phyloP scores from a whole-genome alignment of 1,140 invertebrate genomes.

The Neodiprion virginianus region DNA sequence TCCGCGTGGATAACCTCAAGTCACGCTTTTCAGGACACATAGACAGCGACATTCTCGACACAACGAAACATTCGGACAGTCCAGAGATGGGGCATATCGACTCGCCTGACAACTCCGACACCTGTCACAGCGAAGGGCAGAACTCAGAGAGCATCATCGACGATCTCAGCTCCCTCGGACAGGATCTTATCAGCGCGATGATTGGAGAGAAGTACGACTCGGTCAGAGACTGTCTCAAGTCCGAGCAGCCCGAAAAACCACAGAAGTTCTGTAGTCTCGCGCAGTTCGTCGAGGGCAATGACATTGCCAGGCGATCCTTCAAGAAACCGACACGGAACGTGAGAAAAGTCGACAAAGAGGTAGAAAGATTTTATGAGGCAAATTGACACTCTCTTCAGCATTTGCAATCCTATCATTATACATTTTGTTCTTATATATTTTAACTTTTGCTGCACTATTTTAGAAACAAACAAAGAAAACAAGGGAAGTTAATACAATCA shows the following conservation, averaged over 20 bases:
- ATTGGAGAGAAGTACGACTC: conserved; percentile 60
- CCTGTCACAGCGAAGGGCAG: conserved; percentile 69
- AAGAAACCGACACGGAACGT: conserved; percentile 55
- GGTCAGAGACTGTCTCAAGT: conserved; percentile 50
- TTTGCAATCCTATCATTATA: too few species aligned
- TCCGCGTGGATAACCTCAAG: conserved; percentile 37
- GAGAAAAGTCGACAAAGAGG: conserved; percentile 29
- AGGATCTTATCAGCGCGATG: conserved; percentile 71
- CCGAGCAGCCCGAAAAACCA: conserved; percentile 56
- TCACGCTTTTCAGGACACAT: conserved; percentile 49
- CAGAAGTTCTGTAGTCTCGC: conserved; percentile 76
- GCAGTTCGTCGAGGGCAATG: conserved; percentile 80
- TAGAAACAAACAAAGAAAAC: too few species aligned
- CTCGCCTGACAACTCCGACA: conserved; percentile 80
- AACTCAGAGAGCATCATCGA: conserved; percentile 79
- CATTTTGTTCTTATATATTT: too few species aligned
- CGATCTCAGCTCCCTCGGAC: conserved; percentile 75
- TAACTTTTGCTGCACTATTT: too few species aligned
- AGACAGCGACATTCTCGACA: conserved; percentile 57
- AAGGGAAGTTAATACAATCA: too few species aligned
- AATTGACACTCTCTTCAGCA: background rate
- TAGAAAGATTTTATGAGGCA: conserved; percentile 13
- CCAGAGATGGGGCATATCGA: conserved; percentile 77
- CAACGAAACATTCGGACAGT: conserved; percentile 48
- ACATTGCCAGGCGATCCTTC: conserved; percentile 79